Evolutionary conservation across 2,113 vertebrate genomes (phyloP).

Genomic region (Sarotherodon lohbergeri): DNA sequence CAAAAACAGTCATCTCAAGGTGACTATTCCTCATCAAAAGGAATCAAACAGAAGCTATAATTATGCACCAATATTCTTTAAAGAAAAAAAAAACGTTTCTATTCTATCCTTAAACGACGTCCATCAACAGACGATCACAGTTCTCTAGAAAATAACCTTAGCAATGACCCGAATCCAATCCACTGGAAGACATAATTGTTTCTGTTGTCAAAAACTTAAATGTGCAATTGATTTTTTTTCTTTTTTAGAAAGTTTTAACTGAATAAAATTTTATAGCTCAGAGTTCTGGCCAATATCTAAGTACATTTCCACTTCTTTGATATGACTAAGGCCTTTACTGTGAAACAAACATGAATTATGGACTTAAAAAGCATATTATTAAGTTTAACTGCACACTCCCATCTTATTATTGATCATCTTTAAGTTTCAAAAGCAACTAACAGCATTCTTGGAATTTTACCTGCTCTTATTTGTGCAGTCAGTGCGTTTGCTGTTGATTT

Average conservation of each 20-base stretch:
- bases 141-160: not conserved
- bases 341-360: not conserved
- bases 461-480: constrained; percentile 29
- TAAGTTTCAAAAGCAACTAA: constrained; percentile 22
- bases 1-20: not conserved
- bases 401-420: constrained; percentile 47
- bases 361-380: constrained; percentile 21
- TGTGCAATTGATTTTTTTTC: not conserved
- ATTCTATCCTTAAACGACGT: not conserved
- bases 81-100: not conserved
- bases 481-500: constrained; percentile 62
- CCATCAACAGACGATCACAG: not conserved
- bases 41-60: not conserved
- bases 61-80: not conserved
- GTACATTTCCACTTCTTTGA: not conserved
- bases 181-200: not conserved
- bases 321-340: not conserved
- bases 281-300: not conserved
- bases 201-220: not conserved
- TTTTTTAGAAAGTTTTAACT: not conserved
- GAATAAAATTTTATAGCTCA: not conserved
- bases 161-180: not conserved
- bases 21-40: not conserved
- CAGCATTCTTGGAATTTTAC: constrained; percentile 42
- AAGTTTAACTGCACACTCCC: constrained; percentile 25